Evolutionary conservation across 1,140 invertebrate species (phyloP).

Genomic region (Leptopilina boulardi): DNA sequence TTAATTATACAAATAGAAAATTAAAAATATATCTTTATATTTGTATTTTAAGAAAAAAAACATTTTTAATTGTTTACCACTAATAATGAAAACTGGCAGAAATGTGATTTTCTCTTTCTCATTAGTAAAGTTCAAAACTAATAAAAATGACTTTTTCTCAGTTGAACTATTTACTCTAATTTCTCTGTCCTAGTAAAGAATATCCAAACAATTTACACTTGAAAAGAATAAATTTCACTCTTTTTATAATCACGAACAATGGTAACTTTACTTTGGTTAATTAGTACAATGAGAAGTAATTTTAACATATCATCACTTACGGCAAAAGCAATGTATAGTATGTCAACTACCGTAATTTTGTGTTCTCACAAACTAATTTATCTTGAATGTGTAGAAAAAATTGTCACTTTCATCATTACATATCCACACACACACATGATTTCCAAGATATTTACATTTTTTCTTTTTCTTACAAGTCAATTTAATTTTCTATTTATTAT

Average conservation of each 20-base stretch:
- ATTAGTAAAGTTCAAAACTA: not conserved
- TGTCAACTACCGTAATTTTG: not conserved
- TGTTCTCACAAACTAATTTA: conserved; percentile 6
- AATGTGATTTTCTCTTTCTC: conserved; percentile 20
- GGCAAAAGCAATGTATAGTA: conserved; percentile 1
- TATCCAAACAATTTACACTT: conserved; percentile 23
- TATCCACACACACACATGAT: not conserved
- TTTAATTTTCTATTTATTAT: not conserved
- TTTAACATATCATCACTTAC: conserved; percentile 9
- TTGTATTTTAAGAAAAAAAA: too few relatives aligned
- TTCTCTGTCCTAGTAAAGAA: not conserved
- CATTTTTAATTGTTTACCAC: not conserved
- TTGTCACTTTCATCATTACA: conserved; percentile 3
- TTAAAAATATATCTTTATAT: too few relatives aligned
- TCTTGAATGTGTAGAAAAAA: not conserved
- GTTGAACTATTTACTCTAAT: conserved; percentile 17
- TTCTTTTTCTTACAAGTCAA: not conserved
- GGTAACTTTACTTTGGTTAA: not conserved
- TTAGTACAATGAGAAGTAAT: conserved; percentile 22
- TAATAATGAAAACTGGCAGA: not conserved
- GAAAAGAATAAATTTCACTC: not conserved
- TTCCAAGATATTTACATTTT: not conserved
- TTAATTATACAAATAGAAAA: too few relatives aligned
- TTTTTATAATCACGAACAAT: conserved; percentile 20
- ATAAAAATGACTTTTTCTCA: conserved; percentile 10